These are phyloP conservation scores for Rhamnusium bicolor DNA, from an alignment of 2,888 invertebrate species.

Conservation along the genomic window DNA sequence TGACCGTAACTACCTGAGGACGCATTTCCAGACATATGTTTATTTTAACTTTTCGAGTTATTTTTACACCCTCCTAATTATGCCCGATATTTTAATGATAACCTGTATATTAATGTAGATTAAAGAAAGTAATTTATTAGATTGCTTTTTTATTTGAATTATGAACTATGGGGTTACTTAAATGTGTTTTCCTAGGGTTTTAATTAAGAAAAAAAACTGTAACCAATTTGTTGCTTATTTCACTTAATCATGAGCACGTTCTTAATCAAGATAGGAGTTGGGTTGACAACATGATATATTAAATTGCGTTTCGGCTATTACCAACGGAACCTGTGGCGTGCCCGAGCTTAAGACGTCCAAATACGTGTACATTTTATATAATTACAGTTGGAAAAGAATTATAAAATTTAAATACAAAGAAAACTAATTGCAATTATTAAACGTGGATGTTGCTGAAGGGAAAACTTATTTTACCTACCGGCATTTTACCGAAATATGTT, in stretches of 20 bases:
- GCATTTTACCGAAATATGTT: no score
- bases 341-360: not conserved
- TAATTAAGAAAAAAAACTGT: not conserved
- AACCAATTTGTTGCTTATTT: constrained; percentile 1
- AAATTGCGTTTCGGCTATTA: constrained; percentile 9
- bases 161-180: no score
- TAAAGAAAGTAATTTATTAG: no score
- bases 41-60: no score
- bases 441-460: no score
- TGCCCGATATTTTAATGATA: no score
- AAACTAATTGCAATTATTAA: not conserved
- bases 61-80: no score
- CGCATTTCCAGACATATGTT: no score
- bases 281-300: constrained; percentile 17
- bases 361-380: not conserved
- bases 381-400: not conserved
- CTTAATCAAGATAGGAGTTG: constrained; percentile 19
- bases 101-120: no score
- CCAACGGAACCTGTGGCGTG: not conserved
- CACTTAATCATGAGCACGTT: not conserved
- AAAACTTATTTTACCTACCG: no score
- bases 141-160: no score
- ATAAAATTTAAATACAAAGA: not conserved
- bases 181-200: not conserved
- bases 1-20: no score